These are phyloP conservation scores for Globia sparganii DNA, from an alignment of 2,888 invertebrate species.

Conservation along the genomic window DNA sequence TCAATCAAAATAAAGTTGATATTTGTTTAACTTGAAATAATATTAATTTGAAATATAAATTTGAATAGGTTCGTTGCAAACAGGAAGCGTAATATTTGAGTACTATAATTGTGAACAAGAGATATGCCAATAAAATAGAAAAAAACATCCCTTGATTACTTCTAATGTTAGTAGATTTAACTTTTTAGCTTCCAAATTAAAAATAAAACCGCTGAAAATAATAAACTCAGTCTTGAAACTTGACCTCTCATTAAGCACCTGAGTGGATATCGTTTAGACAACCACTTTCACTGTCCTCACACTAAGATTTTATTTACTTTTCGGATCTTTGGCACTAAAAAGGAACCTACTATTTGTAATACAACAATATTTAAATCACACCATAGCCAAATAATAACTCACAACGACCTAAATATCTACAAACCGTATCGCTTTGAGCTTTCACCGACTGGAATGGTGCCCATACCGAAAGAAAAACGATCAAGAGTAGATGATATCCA, in stretches of 20 bases:
- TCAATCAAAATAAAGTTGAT: no score
- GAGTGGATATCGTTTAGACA: conserved; percentile 26
- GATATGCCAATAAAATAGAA: background rate
- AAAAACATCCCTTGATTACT: background rate
- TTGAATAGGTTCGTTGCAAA: background rate
- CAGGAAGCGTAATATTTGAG: background rate
- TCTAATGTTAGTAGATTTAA: background rate
- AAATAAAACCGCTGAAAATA: background rate
- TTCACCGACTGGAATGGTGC: conserved; percentile 39
- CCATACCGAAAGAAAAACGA: conserved; percentile 12
- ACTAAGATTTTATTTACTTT: conserved; percentile 6
- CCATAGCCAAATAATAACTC: conserved; percentile 24
- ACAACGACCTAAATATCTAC: conserved; percentile 36
- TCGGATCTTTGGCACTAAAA: background rate
- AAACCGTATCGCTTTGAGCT: conserved; percentile 17
- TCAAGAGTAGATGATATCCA: background rate
- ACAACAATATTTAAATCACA: background rate
- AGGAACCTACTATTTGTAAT: background rate
- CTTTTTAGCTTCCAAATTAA: background rate
- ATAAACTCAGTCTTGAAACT: background rate
- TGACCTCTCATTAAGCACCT: conserved; percentile 25
- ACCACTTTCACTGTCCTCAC: background rate
- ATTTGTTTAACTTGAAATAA: no score
- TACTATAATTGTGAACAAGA: background rate
- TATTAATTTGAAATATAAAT: no score